Conservation (phyloP, 2,113 vertebrate genomes). For the Heterocephalus glaber region DNA sequence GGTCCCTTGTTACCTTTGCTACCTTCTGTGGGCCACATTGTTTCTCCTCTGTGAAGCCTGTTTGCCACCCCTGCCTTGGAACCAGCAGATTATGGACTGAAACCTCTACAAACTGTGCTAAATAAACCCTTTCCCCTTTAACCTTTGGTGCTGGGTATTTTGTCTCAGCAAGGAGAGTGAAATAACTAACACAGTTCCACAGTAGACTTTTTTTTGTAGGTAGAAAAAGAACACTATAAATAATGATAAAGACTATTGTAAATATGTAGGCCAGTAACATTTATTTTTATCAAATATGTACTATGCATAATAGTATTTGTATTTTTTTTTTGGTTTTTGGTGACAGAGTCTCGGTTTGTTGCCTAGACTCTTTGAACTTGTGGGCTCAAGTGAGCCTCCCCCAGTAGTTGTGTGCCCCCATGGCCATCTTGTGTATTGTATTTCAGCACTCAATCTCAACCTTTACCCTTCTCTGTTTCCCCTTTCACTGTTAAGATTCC, state of each 20-base stretch:
- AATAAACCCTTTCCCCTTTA: no score
- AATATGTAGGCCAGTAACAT: background rate
- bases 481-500: slow-evolving; percentile 19
- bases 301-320: background rate
- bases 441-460: background rate
- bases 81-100: no score
- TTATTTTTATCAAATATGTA: background rate
- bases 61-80: no score
- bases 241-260: background rate
- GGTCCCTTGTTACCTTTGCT: no score
- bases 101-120: no score
- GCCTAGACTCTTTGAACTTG: background rate
- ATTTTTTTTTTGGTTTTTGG: background rate
- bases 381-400: background rate
- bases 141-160: no score
- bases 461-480: background rate
- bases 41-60: no score
- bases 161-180: no score
- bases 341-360: background rate
- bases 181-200: background rate
- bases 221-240: background rate
- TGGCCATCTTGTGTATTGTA: background rate
- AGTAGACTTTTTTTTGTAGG: background rate
- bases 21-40: no score
- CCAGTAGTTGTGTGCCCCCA: background rate